Conservation (phyloP, 2,888 invertebrate species). For the Podabrus alpinus region DNA sequence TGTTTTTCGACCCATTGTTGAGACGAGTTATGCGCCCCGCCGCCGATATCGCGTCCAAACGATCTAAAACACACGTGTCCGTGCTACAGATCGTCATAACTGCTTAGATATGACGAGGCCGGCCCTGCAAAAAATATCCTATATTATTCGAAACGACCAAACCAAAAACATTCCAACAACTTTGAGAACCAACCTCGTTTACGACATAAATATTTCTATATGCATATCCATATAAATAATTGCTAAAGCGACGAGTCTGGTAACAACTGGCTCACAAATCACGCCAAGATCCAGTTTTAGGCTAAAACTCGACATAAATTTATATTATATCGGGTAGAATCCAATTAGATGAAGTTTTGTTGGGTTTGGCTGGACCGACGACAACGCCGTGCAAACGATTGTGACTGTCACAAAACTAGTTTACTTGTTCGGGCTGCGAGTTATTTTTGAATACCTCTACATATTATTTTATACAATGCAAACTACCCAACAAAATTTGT, state of each 20-base stretch:
- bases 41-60: conserved; percentile 48
- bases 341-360: conserved; percentile 54
- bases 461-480: neutral
- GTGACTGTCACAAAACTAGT: conserved; percentile 38
- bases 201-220: conserved; percentile 36
- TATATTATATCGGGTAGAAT: conserved; percentile 54
- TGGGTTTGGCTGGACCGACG: conserved; percentile 46
- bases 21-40: conserved; percentile 52
- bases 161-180: conserved; percentile 18
- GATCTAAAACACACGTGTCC: conserved; percentile 51
- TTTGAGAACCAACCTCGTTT: conserved; percentile 7
- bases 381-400: conserved; percentile 39
- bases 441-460: conserved; percentile 18
- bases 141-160: conserved; percentile 2
- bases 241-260: conserved; percentile 35
- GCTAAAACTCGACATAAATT: conserved; percentile 54
- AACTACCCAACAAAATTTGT: neutral
- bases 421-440: conserved; percentile 30
- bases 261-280: conserved; percentile 48
- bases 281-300: conserved; percentile 49
- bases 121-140: conserved; percentile 22
- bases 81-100: conserved; percentile 52
- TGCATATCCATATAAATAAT: conserved; percentile 41
- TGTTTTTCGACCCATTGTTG: conserved; percentile 53
- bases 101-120: conserved; percentile 34